A percentile compares a stretch with the other conserved stretches of the same genome.
phyloP scores from a whole-genome alignment of 2,888 invertebrate species.

The Caenorhabditis sulstoni region DNA sequence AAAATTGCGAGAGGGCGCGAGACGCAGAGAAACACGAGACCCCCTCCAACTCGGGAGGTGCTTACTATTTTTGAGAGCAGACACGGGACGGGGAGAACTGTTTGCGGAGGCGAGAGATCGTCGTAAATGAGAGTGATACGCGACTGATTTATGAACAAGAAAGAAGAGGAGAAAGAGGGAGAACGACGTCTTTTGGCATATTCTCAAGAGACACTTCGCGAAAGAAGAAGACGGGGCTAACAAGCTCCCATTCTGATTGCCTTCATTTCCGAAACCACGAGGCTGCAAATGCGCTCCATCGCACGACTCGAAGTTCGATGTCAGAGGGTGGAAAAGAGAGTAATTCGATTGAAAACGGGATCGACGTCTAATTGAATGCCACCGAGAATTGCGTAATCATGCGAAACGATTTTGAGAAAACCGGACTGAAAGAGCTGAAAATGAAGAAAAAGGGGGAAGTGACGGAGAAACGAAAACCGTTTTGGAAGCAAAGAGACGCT shows the following conservation, averaged over 20 bases:
- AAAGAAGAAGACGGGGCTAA: neutral
- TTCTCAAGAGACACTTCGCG: neutral
- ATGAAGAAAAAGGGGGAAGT: too few relatives aligned
- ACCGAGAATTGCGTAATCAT: slow-evolving; percentile 13
- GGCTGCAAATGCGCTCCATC: too few relatives aligned
- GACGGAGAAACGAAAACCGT: neutral
- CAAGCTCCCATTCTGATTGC: neutral
- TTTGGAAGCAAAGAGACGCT: neutral
- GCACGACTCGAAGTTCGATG: too few relatives aligned
- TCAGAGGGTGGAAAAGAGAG: slow-evolving; percentile 1
- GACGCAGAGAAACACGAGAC: neutral
- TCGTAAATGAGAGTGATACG: neutral
- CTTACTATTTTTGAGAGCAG: neutral
- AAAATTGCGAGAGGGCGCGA: slow-evolving; percentile 14
- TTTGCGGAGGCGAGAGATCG: neutral
- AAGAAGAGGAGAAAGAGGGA: neutral
- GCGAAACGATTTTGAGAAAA: neutral
- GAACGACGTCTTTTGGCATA: neutral
- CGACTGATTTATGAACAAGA: neutral
- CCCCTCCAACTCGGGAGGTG: neutral
- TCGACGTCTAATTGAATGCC: slow-evolving; percentile 5
- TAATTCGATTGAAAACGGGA: neutral
- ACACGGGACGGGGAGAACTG: slow-evolving; percentile 4
- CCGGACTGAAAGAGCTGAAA: neutral
- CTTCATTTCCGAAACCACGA: too few relatives aligned